These are phyloP conservation scores for Danio aesculapii DNA, from an alignment of 2,797 vertebrate genomes.

Conservation along the genomic window DNA sequence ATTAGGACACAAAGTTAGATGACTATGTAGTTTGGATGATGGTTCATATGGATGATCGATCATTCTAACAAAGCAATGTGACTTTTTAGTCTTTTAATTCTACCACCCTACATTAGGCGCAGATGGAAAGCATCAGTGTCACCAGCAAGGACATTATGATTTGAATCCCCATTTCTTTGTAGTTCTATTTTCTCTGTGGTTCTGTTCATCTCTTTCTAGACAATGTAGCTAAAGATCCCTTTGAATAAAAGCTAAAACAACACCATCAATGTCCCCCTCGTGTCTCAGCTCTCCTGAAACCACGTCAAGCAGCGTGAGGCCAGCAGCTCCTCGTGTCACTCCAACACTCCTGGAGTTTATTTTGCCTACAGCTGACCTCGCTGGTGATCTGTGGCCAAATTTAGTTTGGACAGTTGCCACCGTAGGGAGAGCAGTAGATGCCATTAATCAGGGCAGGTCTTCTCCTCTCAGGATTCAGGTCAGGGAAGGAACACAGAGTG, in stretches of 20 bases:
- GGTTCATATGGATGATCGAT: background rate
- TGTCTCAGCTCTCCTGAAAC: slow-evolving; percentile 53
- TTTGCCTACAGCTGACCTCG: slow-evolving; percentile 68
- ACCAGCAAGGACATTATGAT: slow-evolving; percentile 61
- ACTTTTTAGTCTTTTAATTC: slow-evolving; percentile 26
- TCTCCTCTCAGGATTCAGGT: slow-evolving; percentile 63
- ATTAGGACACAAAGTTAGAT: background rate
- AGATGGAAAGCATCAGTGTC: slow-evolving; percentile 67
- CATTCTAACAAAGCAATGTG: slow-evolving; percentile 40
- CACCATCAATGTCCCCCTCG: slow-evolving; percentile 60
- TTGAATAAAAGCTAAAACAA: slow-evolving; percentile 64
- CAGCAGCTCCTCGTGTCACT: slow-evolving; percentile 52
- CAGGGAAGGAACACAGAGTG: slow-evolving; percentile 53
- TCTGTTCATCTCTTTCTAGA: slow-evolving; percentile 54
- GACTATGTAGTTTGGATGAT: background rate
- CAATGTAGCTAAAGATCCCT: slow-evolving; percentile 53
- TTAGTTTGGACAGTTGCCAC: slow-evolving; percentile 70
- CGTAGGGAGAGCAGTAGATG: slow-evolving; percentile 58
- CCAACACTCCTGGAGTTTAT: slow-evolving; percentile 60
- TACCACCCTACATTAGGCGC: slow-evolving; percentile 51
- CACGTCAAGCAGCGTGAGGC: slow-evolving; percentile 52
- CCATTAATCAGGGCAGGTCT: slow-evolving; percentile 66
- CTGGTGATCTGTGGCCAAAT: slow-evolving; percentile 68
- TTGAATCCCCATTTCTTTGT: slow-evolving; percentile 61
- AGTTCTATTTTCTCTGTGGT: slow-evolving; percentile 61